Percentiles rank a stretch among this genome's conserved stretches.
Evolutionary conservation across 1,140 invertebrate species (phyloP).

Genomic region (Drosophila ercepeae): DNA sequence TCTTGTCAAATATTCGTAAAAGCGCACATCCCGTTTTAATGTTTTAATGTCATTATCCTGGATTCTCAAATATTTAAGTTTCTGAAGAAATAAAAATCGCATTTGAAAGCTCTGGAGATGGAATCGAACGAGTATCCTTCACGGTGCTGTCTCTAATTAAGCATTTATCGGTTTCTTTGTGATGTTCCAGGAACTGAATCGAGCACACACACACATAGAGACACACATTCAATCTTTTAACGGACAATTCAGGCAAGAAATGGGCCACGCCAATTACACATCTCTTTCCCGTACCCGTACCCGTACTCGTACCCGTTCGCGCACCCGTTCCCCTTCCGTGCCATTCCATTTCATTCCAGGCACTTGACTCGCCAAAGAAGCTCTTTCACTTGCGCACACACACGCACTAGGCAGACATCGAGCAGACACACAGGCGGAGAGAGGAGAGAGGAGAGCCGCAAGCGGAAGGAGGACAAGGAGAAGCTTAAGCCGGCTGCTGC

Average conservation of each 20-base stretch:
- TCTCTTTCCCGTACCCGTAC: too few relatives aligned
- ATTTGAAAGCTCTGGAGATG: neutral
- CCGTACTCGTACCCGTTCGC: slow-evolving; percentile 31
- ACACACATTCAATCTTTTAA: neutral
- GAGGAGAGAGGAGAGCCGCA: neutral
- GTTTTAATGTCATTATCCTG: neutral
- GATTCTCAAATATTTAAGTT: neutral
- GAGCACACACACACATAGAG: slow-evolving; percentile 24
- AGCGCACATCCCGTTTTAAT: too few relatives aligned
- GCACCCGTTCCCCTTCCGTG: neutral
- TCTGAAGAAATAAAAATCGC: neutral
- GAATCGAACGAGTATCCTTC: neutral
- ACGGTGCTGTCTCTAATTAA: neutral
- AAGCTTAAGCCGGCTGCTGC: slow-evolving; percentile 36
- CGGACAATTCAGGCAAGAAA: slow-evolving; percentile 32
- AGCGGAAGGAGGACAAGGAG: neutral
- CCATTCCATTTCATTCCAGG: slow-evolving; percentile 32
- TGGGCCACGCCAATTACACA: slow-evolving; percentile 45
- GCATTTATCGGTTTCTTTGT: slow-evolving; percentile 1
- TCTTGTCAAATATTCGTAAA: too few relatives aligned
- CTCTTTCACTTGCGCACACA: slow-evolving; percentile 34
- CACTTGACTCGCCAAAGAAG: slow-evolving; percentile 6
- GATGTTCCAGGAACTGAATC: slow-evolving; percentile 34
- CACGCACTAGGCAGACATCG: slow-evolving; percentile 1
- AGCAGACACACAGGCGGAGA: slow-evolving; percentile 10